A percentile compares a stretch with the other conserved stretches of the same genome.
Evolutionary conservation across 2,113 vertebrate species (phyloP).

Genomic region (Uria lomvia): DNA sequence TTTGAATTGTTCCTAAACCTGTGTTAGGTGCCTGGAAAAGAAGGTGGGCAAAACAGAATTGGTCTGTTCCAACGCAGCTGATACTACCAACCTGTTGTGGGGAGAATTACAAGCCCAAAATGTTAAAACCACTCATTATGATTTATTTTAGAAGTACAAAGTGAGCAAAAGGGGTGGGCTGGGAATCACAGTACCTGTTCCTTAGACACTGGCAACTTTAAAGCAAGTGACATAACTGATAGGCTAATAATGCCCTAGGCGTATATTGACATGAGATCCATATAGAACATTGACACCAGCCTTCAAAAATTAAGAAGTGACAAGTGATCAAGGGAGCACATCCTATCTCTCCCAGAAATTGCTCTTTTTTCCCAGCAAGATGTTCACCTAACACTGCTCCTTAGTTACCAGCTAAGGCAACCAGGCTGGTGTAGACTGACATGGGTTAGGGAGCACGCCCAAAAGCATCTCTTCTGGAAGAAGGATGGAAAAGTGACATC

Average conservation of each 20-base stretch:
- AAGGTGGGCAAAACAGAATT: neutral
- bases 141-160: neutral
- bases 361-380: neutral
- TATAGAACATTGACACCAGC: neutral
- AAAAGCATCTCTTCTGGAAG: neutral
- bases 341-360: neutral
- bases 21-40: neutral
- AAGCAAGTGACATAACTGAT: neutral
- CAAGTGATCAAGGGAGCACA: neutral
- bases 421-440: neutral
- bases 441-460: accelerated
- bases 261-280: neutral
- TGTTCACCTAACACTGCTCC: neutral
- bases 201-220: neutral
- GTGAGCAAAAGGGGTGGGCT: neutral
- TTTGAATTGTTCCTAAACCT: neutral
- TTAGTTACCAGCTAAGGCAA: neutral
- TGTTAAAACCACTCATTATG: neutral
- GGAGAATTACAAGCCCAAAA: neutral
- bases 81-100: neutral
- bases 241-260: neutral
- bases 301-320: neutral
- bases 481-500: neutral
- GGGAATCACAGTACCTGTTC: neutral
- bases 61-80: neutral